Conservation (phyloP, 2,888 invertebrate genomes). For the Myopa tessellatipennis region DNA sequence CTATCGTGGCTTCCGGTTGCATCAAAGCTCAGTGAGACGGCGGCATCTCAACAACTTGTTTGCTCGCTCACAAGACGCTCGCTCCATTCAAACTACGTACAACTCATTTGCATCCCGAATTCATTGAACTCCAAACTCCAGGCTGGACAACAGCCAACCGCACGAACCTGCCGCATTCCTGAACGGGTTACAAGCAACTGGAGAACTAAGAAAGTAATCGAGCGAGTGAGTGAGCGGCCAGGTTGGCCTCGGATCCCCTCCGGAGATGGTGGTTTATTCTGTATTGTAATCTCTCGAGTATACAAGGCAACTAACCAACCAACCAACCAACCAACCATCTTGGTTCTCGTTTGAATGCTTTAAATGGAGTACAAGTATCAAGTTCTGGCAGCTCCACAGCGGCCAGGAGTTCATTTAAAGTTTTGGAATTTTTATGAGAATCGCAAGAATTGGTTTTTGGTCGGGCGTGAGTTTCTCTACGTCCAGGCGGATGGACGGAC, state of each 20-base stretch:
- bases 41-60: slow-evolving; percentile 2
- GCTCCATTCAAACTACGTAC: slow-evolving; percentile 21
- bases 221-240: neutral
- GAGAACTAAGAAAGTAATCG: neutral
- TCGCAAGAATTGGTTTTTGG: slow-evolving; percentile 35
- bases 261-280: no score
- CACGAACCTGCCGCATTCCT: slow-evolving; percentile 32
- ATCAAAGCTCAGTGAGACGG: neutral
- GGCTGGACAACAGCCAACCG: neutral
- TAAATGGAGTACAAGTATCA: no score
- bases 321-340: neutral
- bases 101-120: slow-evolving; percentile 35
- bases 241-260: neutral
- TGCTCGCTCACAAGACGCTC: neutral
- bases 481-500: slow-evolving; percentile 33
- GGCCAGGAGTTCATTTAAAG: slow-evolving; percentile 36
- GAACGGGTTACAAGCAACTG: slow-evolving; percentile 21
- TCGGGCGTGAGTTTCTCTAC: slow-evolving; percentile 27
- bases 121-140: slow-evolving; percentile 32
- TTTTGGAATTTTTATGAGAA: slow-evolving; percentile 44
- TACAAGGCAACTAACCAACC: neutral
- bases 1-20: slow-evolving; percentile 26
- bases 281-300: no score
- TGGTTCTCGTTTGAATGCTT: neutral
- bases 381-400: neutral